These are phyloP conservation scores for Lycodopsis pacificus DNA, from an alignment of 2,797 vertebrate genomes.

Conservation along the genomic window DNA sequence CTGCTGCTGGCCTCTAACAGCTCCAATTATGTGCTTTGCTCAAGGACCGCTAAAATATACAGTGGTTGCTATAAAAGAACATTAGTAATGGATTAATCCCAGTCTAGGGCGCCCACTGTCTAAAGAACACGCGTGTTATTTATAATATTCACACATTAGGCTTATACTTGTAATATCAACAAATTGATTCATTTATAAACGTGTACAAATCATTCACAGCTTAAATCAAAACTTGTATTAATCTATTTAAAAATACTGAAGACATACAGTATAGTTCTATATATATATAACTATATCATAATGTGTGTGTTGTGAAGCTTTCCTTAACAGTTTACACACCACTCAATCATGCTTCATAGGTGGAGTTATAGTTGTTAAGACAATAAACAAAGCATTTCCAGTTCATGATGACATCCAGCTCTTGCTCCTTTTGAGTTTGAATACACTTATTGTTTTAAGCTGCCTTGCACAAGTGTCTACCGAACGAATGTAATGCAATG, in stretches of 20 bases:
- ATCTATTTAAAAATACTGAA: neutral
- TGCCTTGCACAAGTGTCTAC: neutral
- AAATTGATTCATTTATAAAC: neutral
- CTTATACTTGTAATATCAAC: too few relatives aligned
- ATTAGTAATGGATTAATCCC: slow-evolving; percentile 39
- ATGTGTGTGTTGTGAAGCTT: neutral
- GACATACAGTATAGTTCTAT: neutral
- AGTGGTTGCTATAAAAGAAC: slow-evolving; percentile 45
- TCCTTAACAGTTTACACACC: neutral
- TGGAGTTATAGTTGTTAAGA: slow-evolving; percentile 2
- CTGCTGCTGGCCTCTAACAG: slow-evolving; percentile 40
- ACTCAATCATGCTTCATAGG: neutral
- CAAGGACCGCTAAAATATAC: slow-evolving; percentile 50
- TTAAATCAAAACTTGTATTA: neutral
- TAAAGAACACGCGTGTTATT: slow-evolving; percentile 13
- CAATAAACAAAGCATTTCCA: neutral
- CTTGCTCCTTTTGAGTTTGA: neutral
- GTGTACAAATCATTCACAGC: neutral
- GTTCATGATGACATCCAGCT: neutral
- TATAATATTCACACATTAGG: neutral
- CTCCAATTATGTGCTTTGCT: slow-evolving; percentile 54
- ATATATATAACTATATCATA: neutral
- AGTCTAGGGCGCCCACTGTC: neutral
- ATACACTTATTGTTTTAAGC: neutral
- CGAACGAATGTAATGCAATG: neutral